These are phyloP conservation scores for Spialia ferax DNA, from an alignment of 2,888 invertebrate genomes.

Conservation along the genomic window DNA sequence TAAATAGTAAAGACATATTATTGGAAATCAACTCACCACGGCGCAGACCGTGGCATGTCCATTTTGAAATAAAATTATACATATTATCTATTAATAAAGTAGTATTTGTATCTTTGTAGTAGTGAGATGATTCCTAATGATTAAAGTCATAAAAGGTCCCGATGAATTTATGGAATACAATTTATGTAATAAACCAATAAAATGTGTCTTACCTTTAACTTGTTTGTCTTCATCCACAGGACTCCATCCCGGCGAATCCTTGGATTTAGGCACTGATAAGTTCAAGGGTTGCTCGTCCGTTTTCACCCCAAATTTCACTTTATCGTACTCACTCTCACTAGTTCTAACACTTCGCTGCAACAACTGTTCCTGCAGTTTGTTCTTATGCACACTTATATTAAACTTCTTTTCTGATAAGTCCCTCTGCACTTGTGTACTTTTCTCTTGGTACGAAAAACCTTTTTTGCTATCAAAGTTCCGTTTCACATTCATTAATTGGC, in stretches of 20 bases:
- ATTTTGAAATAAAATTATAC: too few species aligned
- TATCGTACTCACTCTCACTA: constrained; percentile 70
- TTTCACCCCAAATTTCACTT: constrained; percentile 62
- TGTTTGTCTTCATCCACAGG: constrained; percentile 66
- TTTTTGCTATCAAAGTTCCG: constrained; percentile 66
- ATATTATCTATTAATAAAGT: too few species aligned
- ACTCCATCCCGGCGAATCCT: constrained; percentile 67
- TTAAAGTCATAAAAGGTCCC: too few species aligned
- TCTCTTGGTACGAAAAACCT: constrained; percentile 52
- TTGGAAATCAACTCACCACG: too few species aligned
- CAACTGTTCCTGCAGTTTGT: constrained; percentile 77
- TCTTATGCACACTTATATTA: constrained; percentile 70
- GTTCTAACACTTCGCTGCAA: constrained; percentile 71
- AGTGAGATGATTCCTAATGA: too few species aligned
- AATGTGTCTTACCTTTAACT: constrained; percentile 63
- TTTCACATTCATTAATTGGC: constrained; percentile 72
- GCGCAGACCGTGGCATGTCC: too few species aligned
- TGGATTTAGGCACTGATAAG: constrained; percentile 86
- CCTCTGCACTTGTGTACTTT: constrained; percentile 76
- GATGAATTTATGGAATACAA: too few species aligned
- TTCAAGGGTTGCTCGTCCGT: constrained; percentile 86
- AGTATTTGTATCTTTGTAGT: too few species aligned
- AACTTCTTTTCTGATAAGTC: constrained; percentile 60
- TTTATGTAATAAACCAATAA: too few species aligned
- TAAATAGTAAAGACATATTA: too few species aligned